phyloP scores from a whole-genome alignment of 2,113 vertebrate species.

The Carassius auratus region DNA sequence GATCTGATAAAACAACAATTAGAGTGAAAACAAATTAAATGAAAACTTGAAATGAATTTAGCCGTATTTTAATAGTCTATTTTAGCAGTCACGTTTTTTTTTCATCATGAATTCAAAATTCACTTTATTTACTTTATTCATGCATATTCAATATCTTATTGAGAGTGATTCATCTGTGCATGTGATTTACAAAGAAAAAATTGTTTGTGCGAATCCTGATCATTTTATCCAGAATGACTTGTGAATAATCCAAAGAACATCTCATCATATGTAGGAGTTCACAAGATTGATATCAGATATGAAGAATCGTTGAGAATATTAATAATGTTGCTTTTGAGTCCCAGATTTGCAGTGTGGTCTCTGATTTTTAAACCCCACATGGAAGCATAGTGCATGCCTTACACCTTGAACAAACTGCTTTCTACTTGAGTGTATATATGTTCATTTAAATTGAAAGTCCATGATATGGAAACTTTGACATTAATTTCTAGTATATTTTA shows the following conservation, averaged over 20 bases:
- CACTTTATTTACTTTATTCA: neutral
- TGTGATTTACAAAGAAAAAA: neutral
- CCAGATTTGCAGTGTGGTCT: neutral
- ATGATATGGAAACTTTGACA: neutral
- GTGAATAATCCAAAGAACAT: neutral
- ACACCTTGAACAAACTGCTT: constrained; percentile 22
- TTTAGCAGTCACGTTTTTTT: neutral
- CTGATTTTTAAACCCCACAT: neutral
- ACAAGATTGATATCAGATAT: neutral
- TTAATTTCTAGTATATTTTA: constrained; percentile 25
- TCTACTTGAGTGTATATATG: neutral
- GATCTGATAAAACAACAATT: no score
- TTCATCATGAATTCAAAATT: neutral
- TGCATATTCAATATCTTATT: no score
- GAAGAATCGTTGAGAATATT: neutral
- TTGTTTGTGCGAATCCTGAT: neutral
- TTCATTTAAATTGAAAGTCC: neutral
- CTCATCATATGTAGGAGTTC: neutral
- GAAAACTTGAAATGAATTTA: neutral
- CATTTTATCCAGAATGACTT: neutral
- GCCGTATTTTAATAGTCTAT: neutral
- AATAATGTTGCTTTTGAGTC: neutral
- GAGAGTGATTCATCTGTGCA: neutral
- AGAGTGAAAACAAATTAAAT: neutral
- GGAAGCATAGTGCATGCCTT: neutral